Percentiles rank a stretch among this genome's conserved stretches.
Conservation (phyloP, 1,140 invertebrate species). For the Drosophila setifemur region DNA sequence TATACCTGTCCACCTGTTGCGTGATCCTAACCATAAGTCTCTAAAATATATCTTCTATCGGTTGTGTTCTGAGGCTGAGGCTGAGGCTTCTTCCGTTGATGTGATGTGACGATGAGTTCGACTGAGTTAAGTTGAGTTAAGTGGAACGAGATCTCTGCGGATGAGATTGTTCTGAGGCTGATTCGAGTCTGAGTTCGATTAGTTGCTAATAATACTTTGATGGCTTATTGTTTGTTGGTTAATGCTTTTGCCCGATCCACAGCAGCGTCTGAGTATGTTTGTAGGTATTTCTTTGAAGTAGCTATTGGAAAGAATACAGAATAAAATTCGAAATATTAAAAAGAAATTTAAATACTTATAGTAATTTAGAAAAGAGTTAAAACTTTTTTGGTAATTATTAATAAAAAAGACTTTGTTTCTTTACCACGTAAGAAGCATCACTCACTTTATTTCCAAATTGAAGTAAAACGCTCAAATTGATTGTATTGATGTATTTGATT, state of each 20-base stretch:
- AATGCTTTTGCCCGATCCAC: conserved; percentile 21
- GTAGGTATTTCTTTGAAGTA: conserved; percentile 61
- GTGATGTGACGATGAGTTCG: conserved; percentile 41
- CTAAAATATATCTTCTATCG: conserved; percentile 15
- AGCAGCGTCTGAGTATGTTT: conserved; percentile 69
- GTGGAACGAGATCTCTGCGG: too few species aligned
- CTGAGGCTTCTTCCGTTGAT: conserved; percentile 49
- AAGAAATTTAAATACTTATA: not conserved
- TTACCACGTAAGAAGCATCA: too few species aligned
- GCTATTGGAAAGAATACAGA: conserved; percentile 19
- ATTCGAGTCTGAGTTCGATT: conserved; percentile 27
- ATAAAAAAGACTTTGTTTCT: too few species aligned
- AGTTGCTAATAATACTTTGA: conserved; percentile 72
- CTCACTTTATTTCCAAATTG: conserved; percentile 46
- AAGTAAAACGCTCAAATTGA: conserved; percentile 46
- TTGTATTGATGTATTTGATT: conserved; percentile 69
- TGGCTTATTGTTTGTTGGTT: conserved; percentile 36
- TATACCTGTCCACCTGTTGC: conserved; percentile 67
- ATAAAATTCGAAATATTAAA: not conserved
- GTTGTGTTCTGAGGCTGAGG: conserved; percentile 30
- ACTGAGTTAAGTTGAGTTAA: conserved; percentile 31
- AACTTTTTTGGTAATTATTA: not conserved
- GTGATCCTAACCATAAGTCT: conserved; percentile 22
- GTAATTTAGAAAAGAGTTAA: not conserved
- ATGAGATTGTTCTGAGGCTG: conserved; percentile 15